These are phyloP conservation scores for Cantharis nigra DNA, from an alignment of 2,888 invertebrate genomes.

Conservation along the genomic window DNA sequence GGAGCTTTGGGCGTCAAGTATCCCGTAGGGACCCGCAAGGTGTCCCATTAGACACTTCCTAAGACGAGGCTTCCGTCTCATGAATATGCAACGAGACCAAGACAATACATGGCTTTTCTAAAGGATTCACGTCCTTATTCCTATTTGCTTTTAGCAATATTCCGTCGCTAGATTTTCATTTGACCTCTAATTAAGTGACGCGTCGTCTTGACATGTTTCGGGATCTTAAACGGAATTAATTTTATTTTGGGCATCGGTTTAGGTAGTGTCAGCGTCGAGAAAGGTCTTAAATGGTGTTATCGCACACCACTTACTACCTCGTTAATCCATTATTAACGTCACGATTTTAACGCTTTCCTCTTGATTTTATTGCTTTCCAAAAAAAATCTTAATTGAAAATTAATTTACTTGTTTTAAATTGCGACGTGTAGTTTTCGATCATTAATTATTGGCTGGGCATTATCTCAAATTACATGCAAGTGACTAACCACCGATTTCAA, in stretches of 20 bases:
- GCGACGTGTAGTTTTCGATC: not conserved
- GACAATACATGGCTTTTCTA: slow-evolving; percentile 26
- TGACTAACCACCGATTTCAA: not conserved
- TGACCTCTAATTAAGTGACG: slow-evolving; percentile 24
- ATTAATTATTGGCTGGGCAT: not conserved
- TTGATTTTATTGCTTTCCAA: not conserved
- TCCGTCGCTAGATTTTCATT: slow-evolving; percentile 21
- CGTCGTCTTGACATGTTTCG: slow-evolving; percentile 19
- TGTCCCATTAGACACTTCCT: slow-evolving; percentile 35
- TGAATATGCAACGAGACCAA: slow-evolving; percentile 34
- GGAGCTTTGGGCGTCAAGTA: slow-evolving; percentile 30
- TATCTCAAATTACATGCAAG: not conserved
- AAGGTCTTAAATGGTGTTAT: not conserved
- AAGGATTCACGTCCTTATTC: slow-evolving; percentile 22
- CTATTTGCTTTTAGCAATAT: slow-evolving; percentile 7
- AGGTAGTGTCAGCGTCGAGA: not conserved
- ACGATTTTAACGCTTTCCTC: not conserved
- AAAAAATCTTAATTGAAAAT: not conserved
- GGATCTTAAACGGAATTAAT: slow-evolving; percentile 19
- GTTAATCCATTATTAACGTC: not conserved
- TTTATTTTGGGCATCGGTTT: slow-evolving; percentile 18
- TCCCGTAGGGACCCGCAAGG: slow-evolving; percentile 30
- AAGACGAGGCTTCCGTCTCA: slow-evolving; percentile 33
- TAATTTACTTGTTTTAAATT: not conserved
- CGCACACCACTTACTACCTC: not conserved